Percentiles rank a stretch among this genome's conserved stretches.
These are phyloP conservation scores for Anoplophora glabripennis DNA, from an alignment of 1,140 invertebrate species.

Conservation along the genomic window DNA sequence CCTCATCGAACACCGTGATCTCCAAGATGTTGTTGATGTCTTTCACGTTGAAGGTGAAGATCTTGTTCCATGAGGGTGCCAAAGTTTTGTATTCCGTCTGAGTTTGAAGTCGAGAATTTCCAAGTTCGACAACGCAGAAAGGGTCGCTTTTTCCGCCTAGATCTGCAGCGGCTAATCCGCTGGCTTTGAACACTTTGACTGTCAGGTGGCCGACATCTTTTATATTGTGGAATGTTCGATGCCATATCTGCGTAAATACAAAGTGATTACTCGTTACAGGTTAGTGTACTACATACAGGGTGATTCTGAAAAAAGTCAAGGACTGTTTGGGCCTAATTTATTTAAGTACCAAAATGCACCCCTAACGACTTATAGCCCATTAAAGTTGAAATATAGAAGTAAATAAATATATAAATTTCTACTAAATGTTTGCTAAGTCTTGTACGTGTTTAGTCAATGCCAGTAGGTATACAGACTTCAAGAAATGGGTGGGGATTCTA, in stretches of 20 bases:
- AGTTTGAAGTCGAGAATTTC: slow-evolving; percentile 92
- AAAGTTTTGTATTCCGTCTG: slow-evolving; percentile 99
- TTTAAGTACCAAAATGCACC: too few relatives aligned
- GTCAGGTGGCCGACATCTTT: slow-evolving; percentile 85
- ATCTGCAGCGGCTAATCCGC: slow-evolving; percentile 86
- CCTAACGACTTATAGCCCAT: too few relatives aligned
- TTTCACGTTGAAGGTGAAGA: slow-evolving; percentile 96
- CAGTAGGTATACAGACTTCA: too few relatives aligned
- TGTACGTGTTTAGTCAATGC: too few relatives aligned
- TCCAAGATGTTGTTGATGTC: slow-evolving; percentile 96
- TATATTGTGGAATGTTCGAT: slow-evolving; percentile 70
- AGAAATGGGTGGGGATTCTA: too few relatives aligned
- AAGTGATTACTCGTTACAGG: too few relatives aligned
- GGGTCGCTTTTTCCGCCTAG: slow-evolving; percentile 94
- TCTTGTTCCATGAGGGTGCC: slow-evolving; percentile 96
- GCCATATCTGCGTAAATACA: slow-evolving; percentile 55
- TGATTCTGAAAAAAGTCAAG: too few relatives aligned
- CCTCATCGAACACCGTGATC: slow-evolving; percentile 98
- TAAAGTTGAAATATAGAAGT: too few relatives aligned
- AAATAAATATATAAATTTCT: too few relatives aligned
- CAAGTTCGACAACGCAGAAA: slow-evolving; percentile 94
- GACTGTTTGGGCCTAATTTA: too few relatives aligned
- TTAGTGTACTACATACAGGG: too few relatives aligned
- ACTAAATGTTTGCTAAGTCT: too few relatives aligned
- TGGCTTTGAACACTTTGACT: slow-evolving; percentile 86